Evolutionary conservation across 2,888 invertebrate genomes (phyloP).

Genomic region (Cantharis flavilabris): DNA sequence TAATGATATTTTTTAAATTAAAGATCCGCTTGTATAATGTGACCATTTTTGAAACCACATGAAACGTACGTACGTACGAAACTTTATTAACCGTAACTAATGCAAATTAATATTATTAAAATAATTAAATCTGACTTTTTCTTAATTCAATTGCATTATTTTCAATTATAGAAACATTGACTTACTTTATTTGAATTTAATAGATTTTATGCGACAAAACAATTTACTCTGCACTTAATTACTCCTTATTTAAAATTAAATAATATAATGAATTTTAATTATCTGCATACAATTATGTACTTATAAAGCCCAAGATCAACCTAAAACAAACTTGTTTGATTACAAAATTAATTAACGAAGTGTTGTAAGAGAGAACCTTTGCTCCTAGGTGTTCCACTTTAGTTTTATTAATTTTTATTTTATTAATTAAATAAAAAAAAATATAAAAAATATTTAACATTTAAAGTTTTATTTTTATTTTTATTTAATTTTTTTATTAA

Average conservation of each 20-base stretch:
- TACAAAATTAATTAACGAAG: not conserved
- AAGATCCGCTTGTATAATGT: too few species aligned
- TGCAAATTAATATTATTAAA: not conserved
- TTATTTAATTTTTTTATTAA: too few species aligned
- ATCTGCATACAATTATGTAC: not conserved
- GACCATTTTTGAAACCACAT: too few species aligned
- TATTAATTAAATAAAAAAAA: too few species aligned
- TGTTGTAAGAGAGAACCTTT: too few species aligned
- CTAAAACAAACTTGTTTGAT: not conserved
- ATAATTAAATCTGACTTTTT: not conserved
- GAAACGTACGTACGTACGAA: too few species aligned
- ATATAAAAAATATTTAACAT: too few species aligned
- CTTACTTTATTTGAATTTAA: not conserved
- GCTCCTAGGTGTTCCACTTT: too few species aligned
- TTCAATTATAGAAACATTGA: not conserved
- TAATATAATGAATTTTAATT: not conserved
- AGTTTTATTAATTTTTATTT: too few species aligned
- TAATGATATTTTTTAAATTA: not conserved
- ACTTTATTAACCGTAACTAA: not conserved
- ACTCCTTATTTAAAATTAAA: not conserved
- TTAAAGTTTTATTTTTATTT: too few species aligned
- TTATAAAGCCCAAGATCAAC: not conserved
- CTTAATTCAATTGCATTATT: not conserved
- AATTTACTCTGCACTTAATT: not conserved
- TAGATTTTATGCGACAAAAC: not conserved